A percentile compares a stretch with the other conserved stretches of the same genome.
phyloP scores from a whole-genome alignment of 2,113 vertebrate genomes.

The Amia ocellicauda region DNA sequence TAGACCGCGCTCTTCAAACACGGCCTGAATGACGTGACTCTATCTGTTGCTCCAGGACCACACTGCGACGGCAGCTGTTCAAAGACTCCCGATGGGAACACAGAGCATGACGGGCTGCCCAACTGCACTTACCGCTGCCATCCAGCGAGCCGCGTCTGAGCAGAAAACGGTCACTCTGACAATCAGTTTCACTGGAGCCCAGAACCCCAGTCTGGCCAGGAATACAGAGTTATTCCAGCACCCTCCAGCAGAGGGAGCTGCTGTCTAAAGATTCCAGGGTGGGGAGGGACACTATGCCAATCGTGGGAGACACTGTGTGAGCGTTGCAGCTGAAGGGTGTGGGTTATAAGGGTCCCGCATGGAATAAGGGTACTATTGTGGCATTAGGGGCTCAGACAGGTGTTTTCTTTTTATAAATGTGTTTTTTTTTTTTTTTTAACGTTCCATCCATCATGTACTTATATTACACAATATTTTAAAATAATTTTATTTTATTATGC shows the following conservation, averaged over 20 bases:
- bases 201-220: conserved; percentile 59
- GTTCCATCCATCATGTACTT: too few species aligned
- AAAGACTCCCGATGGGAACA: conserved; percentile 42
- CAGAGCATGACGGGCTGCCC: conserved; percentile 56
- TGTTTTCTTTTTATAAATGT: neutral
- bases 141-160: conserved; percentile 66
- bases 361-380: neutral
- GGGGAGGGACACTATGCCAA: conserved; percentile 47
- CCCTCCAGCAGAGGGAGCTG: conserved; percentile 62
- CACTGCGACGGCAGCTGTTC: conserved; percentile 58
- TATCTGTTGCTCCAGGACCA: conserved; percentile 35
- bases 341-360: neutral
- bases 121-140: conserved; percentile 67
- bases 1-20: too few species aligned
- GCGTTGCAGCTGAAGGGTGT: conserved; percentile 20
- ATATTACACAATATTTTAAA: too few species aligned
- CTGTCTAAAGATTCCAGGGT: conserved; percentile 47
- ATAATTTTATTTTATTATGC: too few species aligned
- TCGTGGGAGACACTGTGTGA: conserved; percentile 40
- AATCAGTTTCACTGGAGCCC: conserved; percentile 56
- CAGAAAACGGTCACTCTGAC: conserved; percentile 30
- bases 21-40: too few species aligned
- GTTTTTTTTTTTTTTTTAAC: too few species aligned
- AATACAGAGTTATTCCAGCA: conserved; percentile 59
- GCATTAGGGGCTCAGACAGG: too few species aligned